Evolutionary conservation across 2,113 vertebrate genomes (phyloP), one percentile per base, ranked within the genome.

Genomic region (Vimba vimba): DNA sequence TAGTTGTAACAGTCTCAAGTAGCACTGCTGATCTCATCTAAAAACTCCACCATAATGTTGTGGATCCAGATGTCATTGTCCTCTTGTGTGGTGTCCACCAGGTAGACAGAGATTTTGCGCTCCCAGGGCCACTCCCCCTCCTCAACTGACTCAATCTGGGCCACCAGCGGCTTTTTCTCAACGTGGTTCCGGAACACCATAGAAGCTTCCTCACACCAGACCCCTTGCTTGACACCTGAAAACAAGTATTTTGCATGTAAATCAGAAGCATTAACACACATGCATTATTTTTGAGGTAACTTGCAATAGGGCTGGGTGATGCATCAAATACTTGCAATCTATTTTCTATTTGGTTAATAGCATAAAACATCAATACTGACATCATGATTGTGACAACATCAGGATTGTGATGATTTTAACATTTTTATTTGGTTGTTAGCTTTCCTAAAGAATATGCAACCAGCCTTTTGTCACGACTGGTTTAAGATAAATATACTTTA

Each of bases 141-240:
- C 52, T 92, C 90, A 60, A 97, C 91, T 2, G 95, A 87, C 87
- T 97, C 94, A 84, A 99, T 93, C 87, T 96, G 92, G 0, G 98
- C 97, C 33, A 98, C 97, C 88, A 99, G 92, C 0, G 97, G 94
- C 82, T 94, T 97, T 85, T 95, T 96, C 93, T 99, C 98, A 79
- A 98, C 96, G 1, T 98, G 96, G 91, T 96, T 97, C 85, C 98
- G 95, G 93, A 99, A 99, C 6, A 99, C 92, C 92, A 97, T 96
- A 0, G 96, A 96, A 10, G 97, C 95, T 87, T 97, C 97, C 90
- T 98, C 97, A 10, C 96, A 96, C 98, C 97, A 99, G 85, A 94
- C 95, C 39, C 82, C 90, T 78, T 89, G 94, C 39, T 93, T 94
- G 82, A 98, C 92, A 81, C 97, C 98, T 99, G 90, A 91, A 86